Evolutionary conservation across 2,113 vertebrate genomes (phyloP), one percentile per base, ranked within the genome.

Genomic region (Apodemus speciosus): DNA sequence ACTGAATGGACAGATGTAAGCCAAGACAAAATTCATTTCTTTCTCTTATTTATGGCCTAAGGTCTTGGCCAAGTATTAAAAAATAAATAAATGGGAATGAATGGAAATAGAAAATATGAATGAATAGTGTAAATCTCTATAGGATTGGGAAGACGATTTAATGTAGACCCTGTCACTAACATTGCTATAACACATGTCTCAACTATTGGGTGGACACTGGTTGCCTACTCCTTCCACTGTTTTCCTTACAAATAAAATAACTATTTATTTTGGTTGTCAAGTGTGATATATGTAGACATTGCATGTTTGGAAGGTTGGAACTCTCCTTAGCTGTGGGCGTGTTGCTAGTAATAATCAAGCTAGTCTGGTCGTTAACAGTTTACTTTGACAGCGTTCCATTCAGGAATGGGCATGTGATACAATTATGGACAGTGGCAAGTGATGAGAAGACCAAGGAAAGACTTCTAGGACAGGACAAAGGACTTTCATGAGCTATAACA

Each of bases 61-160:
- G 25, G 1, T 83, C 30, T 95, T 87, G 25, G 73, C 62, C 53
- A 80, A 18, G 2, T 81, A 71, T 94, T 95, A 91, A 58, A 49
- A 75, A 51, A 81, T 46, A 46, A 46, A 40, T 40, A 21, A 38
- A 58, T 62, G 25, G 64, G 60, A 30, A 56, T 23, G 62, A 71
- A 90, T 20, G 1, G 3, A 9, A 0, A 94, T 53, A 73, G 46
- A 88, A 56, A 94, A 64, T 23, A 27, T 90, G 18, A 66, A 40
- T 30, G 6, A 76, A 60, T 0, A 58, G 15, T 77, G 40, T n/a
- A 84, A 27, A 71, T 85, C 35, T 91, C 6, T 9, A 14, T 38
- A 32, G 16, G 2, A 3, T 2, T 85, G 23, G 66, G 35, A 53
- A 91, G n/a, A 27, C 60, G 93, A 46, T 18, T 76, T 35, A 30